Evolutionary conservation across 2,888 invertebrate species (phyloP).

Genomic region (Lysandra coridon): DNA sequence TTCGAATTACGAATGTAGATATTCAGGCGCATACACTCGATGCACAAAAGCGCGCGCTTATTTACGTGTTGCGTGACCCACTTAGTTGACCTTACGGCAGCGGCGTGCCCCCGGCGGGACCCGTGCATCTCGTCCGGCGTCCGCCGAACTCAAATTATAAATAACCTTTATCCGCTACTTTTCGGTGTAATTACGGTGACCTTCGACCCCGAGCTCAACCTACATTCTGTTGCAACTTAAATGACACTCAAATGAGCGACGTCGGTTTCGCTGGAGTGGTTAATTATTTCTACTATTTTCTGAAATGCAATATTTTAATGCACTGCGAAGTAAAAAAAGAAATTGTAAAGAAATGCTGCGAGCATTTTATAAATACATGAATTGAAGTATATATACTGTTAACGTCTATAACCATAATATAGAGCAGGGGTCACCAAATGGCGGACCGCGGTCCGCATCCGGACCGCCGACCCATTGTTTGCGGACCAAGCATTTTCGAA

Average conservation of each 20-base stretch:
- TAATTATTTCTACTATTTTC: not conserved
- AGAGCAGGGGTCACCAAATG: too few species aligned
- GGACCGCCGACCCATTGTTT: too few species aligned
- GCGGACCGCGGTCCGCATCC: too few species aligned
- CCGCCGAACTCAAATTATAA: conserved; percentile 32
- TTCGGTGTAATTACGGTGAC: not conserved
- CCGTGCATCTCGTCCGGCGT: conserved; percentile 35
- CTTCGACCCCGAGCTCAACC: not conserved
- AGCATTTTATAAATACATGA: not conserved
- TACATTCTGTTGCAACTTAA: not conserved
- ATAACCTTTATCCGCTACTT: conserved; percentile 18
- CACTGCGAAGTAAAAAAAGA: not conserved
- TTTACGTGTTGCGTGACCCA: conserved; percentile 42
- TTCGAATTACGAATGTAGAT: not conserved
- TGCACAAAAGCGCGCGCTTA: conserved; percentile 34
- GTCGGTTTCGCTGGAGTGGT: not conserved
- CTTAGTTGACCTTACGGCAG: conserved; percentile 32
- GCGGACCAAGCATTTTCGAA: too few species aligned
- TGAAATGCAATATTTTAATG: not conserved
- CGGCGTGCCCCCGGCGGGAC: conserved; percentile 32
- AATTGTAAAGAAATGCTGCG: not conserved
- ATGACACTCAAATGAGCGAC: conserved; percentile 2
- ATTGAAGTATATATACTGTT: not conserved
- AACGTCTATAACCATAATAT: not conserved
- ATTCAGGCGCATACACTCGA: not conserved